phyloP scores from a whole-genome alignment of 1,140 invertebrate species.

The Odontomachus brunneus region DNA sequence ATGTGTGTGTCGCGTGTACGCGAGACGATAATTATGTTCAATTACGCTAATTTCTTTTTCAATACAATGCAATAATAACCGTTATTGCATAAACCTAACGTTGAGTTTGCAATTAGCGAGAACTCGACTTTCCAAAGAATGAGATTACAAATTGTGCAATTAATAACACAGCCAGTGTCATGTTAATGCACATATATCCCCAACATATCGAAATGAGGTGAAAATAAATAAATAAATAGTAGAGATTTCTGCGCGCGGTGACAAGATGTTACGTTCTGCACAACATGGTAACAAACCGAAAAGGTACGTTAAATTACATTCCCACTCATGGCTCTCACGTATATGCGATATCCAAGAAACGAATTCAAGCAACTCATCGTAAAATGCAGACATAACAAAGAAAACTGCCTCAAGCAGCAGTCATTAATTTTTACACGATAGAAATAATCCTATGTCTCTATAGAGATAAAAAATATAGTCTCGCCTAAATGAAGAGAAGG shows the following conservation, averaged over 20 bases:
- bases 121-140: slow-evolving; percentile 55
- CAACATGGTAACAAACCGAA: slow-evolving; percentile 58
- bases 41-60: slow-evolving; percentile 15
- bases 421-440: slow-evolving; percentile 55
- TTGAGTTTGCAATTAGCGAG: slow-evolving; percentile 55
- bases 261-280: slow-evolving; percentile 58
- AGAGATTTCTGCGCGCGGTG: slow-evolving; percentile 74
- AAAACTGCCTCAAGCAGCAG: slow-evolving; percentile 34
- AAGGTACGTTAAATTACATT: slow-evolving; percentile 43
- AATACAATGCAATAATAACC: neutral
- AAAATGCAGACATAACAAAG: slow-evolving; percentile 42
- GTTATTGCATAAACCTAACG: slow-evolving; percentile 48
- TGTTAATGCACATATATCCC: slow-evolving; percentile 55
- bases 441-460: slow-evolving; percentile 43
- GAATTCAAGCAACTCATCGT: slow-evolving; percentile 23
- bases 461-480: slow-evolving; percentile 33
- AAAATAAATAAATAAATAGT: slow-evolving; percentile 83
- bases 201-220: slow-evolving; percentile 45
- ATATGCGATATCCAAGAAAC: slow-evolving; percentile 28
- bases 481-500: neutral
- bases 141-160: slow-evolving; percentile 63
- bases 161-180: slow-evolving; percentile 58
- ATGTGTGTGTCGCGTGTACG: slow-evolving; percentile 18
- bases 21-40: slow-evolving; percentile 32
- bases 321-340: slow-evolving; percentile 27